Evolutionary conservation across 2,113 vertebrate species (phyloP).

Genomic region (Etia nguti): DNA sequence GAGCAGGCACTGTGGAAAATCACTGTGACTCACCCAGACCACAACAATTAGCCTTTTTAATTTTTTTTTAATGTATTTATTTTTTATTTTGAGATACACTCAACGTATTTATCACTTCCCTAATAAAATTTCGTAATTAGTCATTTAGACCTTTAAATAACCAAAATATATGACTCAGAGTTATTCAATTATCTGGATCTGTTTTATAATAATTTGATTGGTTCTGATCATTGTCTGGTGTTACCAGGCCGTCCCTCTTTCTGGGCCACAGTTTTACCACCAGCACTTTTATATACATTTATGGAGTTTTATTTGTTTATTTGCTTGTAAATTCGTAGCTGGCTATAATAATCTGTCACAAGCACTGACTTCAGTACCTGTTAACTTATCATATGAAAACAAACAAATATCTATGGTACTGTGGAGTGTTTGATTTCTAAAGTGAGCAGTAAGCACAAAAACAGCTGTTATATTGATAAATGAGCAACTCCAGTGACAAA

Average conservation of each 20-base stretch:
- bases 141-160: not conserved
- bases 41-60: not conserved
- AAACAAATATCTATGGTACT: not conserved
- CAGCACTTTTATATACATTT: too few relatives aligned
- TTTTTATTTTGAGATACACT: not conserved
- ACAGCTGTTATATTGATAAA: not conserved
- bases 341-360: not conserved
- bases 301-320: not conserved
- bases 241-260: not conserved
- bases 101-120: not conserved
- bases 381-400: not conserved
- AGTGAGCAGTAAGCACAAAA: not conserved
- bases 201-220: not conserved
- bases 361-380: not conserved
- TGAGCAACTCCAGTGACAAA: not conserved
- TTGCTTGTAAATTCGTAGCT: not conserved
- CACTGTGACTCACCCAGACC: not conserved
- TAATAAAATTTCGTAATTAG: rapidly evolving
- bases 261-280: not conserved
- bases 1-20: not conserved
- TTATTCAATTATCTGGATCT: not conserved
- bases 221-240: not conserved
- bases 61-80: not conserved
- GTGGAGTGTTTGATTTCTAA: not conserved
- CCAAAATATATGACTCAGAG: not conserved